Percentiles rank a stretch among this genome's conserved stretches.
These are phyloP conservation scores for Palaemon carinicauda DNA, from an alignment of 1,140 invertebrate genomes.

Conservation along the genomic window DNA sequence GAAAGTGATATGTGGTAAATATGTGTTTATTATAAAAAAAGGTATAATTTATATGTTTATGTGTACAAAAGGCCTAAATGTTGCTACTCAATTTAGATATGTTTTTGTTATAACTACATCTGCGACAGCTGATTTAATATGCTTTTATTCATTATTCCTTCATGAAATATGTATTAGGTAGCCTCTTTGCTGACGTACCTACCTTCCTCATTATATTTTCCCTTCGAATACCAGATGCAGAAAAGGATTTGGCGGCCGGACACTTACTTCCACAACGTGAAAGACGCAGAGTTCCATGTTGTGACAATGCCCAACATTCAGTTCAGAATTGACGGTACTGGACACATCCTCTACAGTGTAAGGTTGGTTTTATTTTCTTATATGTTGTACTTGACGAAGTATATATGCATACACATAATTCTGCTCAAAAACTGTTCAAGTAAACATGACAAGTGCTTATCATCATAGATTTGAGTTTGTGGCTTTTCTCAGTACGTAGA, in stretches of 20 bases:
- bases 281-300: slow-evolving; percentile 65
- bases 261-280: slow-evolving; percentile 73
- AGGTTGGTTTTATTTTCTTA: slow-evolving; percentile 61
- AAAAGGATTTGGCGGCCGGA: slow-evolving; percentile 72
- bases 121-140: no score
- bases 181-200: no score
- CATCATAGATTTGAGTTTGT: no score
- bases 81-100: no score
- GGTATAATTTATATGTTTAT: no score
- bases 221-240: slow-evolving; percentile 60
- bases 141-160: no score
- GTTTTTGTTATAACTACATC: not conserved
- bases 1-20: no score
- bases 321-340: slow-evolving; percentile 63
- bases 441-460: no score
- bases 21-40: no score
- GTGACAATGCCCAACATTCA: slow-evolving; percentile 66
- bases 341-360: slow-evolving; percentile 65
- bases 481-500: not conserved
- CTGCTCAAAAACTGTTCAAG: not conserved
- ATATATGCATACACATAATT: not conserved
- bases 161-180: no score
- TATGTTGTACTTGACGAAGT: not conserved
- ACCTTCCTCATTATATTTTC: no score
- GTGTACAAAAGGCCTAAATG: no score